Evolutionary conservation across 1,140 invertebrate species (phyloP).

Genomic region (Schlechtendalia chinensis): DNA sequence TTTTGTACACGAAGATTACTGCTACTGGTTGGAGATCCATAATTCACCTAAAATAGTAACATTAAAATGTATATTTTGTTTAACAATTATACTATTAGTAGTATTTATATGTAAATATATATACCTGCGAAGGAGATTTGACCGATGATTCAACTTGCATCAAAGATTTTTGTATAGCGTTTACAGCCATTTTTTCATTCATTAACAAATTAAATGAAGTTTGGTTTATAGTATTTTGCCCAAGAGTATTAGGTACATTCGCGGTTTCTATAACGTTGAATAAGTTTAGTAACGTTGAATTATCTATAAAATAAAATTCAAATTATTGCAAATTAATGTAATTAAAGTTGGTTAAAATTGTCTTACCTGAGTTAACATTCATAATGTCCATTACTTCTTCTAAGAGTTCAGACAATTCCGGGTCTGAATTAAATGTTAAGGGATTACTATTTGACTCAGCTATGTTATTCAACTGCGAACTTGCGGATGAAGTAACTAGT

Average conservation of each 20-base stretch:
- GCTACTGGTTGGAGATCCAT: neutral
- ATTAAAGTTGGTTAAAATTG: neutral
- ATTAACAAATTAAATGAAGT: conserved; percentile 44
- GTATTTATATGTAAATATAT: neutral
- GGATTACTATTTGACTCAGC: conserved; percentile 6
- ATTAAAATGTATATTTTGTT: neutral
- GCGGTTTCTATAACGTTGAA: conserved; percentile 29
- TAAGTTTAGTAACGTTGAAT: conserved; percentile 30
- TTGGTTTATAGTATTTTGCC: neutral
- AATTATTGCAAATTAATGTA: neutral
- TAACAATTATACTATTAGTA: neutral
- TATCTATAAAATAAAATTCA: conserved; percentile 12
- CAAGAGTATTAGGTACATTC: conserved; percentile 10
- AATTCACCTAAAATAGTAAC: conserved; percentile 13
- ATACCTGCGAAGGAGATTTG: conserved; percentile 64
- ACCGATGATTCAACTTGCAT: conserved; percentile 75
- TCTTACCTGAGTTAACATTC: conserved; percentile 19
- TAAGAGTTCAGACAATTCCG: conserved; percentile 31
- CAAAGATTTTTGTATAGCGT: conserved; percentile 83
- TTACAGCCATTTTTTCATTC: conserved; percentile 77
- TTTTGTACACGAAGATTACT: conserved; percentile 17
- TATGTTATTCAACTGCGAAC: neutral
- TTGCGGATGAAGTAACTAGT: conserved; percentile 8
- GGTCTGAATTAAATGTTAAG: conserved; percentile 25
- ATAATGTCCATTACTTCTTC: conserved; percentile 44